Base-by-base conservation (phyloP, 1,140 invertebrate genomes). In the Potamilus streckersoni region DNA sequence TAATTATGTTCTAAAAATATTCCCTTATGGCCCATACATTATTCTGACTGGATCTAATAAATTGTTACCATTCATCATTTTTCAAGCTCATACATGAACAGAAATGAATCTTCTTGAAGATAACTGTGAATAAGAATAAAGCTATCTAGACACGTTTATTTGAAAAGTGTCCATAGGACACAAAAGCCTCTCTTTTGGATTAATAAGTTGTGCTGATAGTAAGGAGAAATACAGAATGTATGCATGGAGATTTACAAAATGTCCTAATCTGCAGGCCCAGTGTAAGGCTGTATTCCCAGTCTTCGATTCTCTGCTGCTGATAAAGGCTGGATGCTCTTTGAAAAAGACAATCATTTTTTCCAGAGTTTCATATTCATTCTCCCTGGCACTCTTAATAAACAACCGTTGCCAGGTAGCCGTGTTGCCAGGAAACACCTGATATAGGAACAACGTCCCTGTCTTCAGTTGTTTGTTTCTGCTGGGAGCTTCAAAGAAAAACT, bases 341-440 rank as follows among this genome's bases (percentile, higher is more conserved):
- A 89, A 89, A 67, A 90, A 90, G 20, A 79, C 79, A 23, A 89
- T 84, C 81, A 89, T 83, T 67, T 86, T 84, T 63, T 88, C 80
- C 23, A 90, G 82, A 13, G 83, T 85, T 58, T 87, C 85, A 59
- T 80, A 78, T 69, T 90, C 86, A 71, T 85, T 85, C 19, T 90
- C 89, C 31, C 82, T 70, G 17, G 86, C 84, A 19, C 86, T 82
- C 64, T 84, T 85, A 17, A 89, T 81, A 71, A 87, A 87, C 55
- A 85, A 73, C 38, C 84, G 74, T 55, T 90, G 87, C 87, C 87
- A 89, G 17, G 80, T 82, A 17, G 74, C 71, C 0, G 83, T 84
- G 76, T 82, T 87, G 15, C 85, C 85, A 19, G 88, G 89, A 76
- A 90, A 90, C 15, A 90, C 86, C 78, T 89, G 88, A 69, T 90